Base-by-base conservation (phyloP, 2,888 invertebrate species). In the Urechis unicinctus region DNA sequence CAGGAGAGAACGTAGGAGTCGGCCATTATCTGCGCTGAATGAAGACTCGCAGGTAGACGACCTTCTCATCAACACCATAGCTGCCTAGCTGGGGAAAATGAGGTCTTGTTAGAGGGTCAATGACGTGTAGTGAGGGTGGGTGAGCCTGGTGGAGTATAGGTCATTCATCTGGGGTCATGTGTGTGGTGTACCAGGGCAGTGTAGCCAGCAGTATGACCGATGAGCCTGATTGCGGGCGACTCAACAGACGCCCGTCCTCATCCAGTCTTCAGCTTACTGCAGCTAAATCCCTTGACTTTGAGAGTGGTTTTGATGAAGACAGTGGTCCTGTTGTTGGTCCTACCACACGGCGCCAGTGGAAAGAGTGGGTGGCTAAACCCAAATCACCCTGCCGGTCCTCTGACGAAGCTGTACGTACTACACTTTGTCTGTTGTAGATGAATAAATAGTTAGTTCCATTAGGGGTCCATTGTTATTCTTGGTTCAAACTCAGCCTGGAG, bases 291-390 rank as follows among this genome's bases (percentile, higher is more conserved):
- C 36, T 36, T 13, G 36, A 36, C 17, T 36, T 36, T 17, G 45
- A 21, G 21, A 21, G 21, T 6, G 22, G 21, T 9, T n/a, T 45
- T 6, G 45, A 22, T 9, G 45, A 45, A 45, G n/a, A 21, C n/a
- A n/a, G n/a, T n/a, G n/a, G n/a, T n/a, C n/a, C n/a, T 13, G 43
- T 26, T 3, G 5, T 9, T 24, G 55, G 55, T 3, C 55, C 55
- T 30, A 55, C 55, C 13, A 55, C 55, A 3, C 42, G 55, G 22
- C 42, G 55, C 9, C 55, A 55, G 50, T 55, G 55, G 55, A 21
- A 30, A 3, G 43, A 55, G 55, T 51, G 50, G 55, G 53, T 53
- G 3, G n/a, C 53, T 26, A 53, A 53, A 24, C 48, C 53, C 6
- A 36, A 36, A 17, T 36, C 36, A 9, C 36, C 36, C 36, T 13